Evolutionary conservation across 2,888 invertebrate species (phyloP).

Genomic region (Dicyrtomina minuta): DNA sequence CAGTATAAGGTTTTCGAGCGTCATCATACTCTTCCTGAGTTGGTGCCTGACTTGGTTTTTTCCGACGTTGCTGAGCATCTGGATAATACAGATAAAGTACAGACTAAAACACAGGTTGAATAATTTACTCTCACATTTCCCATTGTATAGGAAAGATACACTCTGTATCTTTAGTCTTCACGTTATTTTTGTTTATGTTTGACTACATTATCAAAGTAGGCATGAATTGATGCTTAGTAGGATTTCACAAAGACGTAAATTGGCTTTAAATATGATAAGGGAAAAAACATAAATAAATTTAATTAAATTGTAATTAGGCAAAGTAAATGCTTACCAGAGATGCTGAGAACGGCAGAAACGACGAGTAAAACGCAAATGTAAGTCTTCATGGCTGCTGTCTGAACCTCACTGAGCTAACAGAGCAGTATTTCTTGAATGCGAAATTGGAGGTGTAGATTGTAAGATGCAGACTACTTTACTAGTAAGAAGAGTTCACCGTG

Average conservation of each 20-base stretch:
- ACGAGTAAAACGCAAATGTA: conserved; percentile 22
- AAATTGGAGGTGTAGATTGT: conserved; percentile 10
- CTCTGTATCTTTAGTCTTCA: too few relatives aligned
- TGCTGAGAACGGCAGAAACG: conserved; percentile 2
- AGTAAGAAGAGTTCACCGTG: too few relatives aligned
- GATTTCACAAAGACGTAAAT: too few relatives aligned
- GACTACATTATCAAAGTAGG: too few relatives aligned
- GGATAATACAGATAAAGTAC: not conserved
- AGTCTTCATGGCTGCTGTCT: conserved; percentile 35
- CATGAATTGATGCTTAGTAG: too few relatives aligned
- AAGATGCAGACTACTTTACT: too few relatives aligned
- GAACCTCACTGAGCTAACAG: conserved; percentile 20
- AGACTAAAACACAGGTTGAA: not conserved
- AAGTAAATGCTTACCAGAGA: conserved; percentile 24
- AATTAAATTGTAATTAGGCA: too few relatives aligned
- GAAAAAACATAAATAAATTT: not conserved
- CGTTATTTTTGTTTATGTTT: not conserved
- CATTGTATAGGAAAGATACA: too few relatives aligned
- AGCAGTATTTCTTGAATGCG: not conserved
- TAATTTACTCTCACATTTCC: not conserved
- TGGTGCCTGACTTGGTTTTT: conserved; percentile 6
- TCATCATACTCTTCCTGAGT: conserved; percentile 17
- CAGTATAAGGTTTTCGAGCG: conserved; percentile 15
- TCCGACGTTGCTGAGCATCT: conserved; percentile 21
- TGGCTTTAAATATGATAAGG: not conserved